Percentiles rank a stretch among this genome's conserved stretches.
These are phyloP conservation scores for Ivindomyrus marchei DNA, from an alignment of 2,113 vertebrate genomes.

Conservation along the genomic window DNA sequence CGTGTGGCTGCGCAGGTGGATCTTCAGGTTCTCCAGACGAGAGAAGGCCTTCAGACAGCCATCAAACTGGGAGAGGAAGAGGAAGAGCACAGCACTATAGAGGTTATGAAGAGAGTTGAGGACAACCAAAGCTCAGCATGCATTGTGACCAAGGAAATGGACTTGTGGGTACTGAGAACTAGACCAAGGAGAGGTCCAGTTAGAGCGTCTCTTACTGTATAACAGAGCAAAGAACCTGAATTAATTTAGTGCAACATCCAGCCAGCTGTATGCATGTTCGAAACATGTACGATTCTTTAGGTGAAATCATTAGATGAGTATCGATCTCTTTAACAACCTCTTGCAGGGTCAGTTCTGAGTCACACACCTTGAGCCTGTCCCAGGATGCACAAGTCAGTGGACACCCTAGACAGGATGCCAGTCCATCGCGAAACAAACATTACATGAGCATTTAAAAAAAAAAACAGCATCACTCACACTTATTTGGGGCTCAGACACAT, in stretches of 20 bases:
- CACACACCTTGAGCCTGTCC: not conserved
- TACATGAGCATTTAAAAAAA: not conserved
- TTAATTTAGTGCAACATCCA: not conserved
- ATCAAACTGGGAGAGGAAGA: slow-evolving; percentile 70
- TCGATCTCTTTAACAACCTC: not conserved
- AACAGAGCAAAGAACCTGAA: not conserved
- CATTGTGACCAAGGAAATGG: not conserved
- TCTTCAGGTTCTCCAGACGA: slow-evolving; percentile 94
- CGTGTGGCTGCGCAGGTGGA: slow-evolving; percentile 91
- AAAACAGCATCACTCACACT: not conserved
- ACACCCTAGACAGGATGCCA: not conserved
- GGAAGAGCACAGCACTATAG: not conserved
- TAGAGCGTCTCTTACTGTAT: not conserved
- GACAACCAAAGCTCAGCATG: not conserved
- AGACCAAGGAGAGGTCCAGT: not conserved
- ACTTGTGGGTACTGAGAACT: not conserved
- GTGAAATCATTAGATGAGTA: not conserved
- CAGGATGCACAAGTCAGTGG: not conserved
- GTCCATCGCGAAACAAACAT: not conserved
- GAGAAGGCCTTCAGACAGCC: slow-evolving; percentile 92
- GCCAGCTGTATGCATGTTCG: not conserved
- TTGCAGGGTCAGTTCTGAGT: not conserved
- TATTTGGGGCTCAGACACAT: not conserved
- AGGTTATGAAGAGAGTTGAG: not conserved
- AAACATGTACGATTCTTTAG: not conserved